Evolutionary conservation across 2,888 invertebrate genomes (phyloP).

Genomic region (Leucophora obtusa): DNA sequence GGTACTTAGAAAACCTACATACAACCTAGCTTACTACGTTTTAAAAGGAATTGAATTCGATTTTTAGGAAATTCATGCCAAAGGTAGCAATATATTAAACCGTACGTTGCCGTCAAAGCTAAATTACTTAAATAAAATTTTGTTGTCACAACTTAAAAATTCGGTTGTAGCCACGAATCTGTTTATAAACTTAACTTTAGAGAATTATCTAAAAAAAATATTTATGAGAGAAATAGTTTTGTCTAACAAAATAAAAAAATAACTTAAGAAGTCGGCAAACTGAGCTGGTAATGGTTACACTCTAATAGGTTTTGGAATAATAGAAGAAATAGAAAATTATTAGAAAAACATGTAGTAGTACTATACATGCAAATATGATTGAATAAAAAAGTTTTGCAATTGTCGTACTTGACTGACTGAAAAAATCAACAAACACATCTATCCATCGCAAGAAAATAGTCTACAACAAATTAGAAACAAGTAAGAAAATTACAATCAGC

Average conservation of each 20-base stretch:
- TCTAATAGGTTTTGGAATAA: constrained; percentile 46
- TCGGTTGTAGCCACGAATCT: too few relatives aligned
- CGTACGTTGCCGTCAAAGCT: too few relatives aligned
- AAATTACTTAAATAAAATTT: too few relatives aligned
- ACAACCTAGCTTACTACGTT: too few relatives aligned
- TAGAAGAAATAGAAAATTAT: constrained; percentile 20
- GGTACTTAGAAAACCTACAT: too few relatives aligned
- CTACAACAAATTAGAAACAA: background rate
- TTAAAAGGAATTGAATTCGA: too few relatives aligned
- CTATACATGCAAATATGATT: constrained; percentile 17
- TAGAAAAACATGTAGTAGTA: constrained; percentile 13
- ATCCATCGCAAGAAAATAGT: background rate
- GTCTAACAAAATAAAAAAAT: background rate
- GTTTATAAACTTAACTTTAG: background rate
- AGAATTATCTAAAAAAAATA: background rate
- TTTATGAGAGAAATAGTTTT: constrained; percentile 1
- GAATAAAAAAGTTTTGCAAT: constrained; percentile 32
- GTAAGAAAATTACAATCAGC: too few relatives aligned
- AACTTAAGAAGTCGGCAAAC: constrained; percentile 10
- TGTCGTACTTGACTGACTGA: constrained; percentile 24
- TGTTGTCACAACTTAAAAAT: too few relatives aligned
- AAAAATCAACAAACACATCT: background rate
- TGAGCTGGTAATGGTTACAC: constrained; percentile 49
- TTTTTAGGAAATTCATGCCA: too few relatives aligned
- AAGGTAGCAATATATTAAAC: too few relatives aligned